Percentiles rank a stretch among this genome's conserved stretches.
Conservation (phyloP, 2,113 vertebrate species). For the Oryzias curvinotus region DNA sequence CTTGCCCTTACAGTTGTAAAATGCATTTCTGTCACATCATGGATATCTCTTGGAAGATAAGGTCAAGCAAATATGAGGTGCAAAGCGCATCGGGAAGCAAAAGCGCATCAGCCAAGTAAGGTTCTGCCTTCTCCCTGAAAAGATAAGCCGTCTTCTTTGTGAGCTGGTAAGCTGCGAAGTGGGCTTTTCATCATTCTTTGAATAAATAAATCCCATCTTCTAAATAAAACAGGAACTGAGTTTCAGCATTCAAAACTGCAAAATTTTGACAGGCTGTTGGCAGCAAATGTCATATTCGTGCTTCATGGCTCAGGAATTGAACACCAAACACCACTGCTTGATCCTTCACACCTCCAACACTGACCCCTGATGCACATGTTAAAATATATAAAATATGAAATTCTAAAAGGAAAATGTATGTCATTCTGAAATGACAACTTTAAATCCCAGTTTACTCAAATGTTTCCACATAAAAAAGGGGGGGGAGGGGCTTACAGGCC, state of each 20-base stretch:
- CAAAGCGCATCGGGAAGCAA: conserved; percentile 63
- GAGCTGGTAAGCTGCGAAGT: conserved; percentile 62
- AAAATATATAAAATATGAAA: too few species aligned
- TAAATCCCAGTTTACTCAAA: too few species aligned
- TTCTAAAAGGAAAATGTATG: too few species aligned
- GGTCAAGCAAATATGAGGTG: conserved; percentile 68
- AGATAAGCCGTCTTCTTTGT: conserved; percentile 70
- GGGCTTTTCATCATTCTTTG: conserved; percentile 60
- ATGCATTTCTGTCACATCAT: conserved; percentile 72
- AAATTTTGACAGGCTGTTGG: conserved; percentile 21
- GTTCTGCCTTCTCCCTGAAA: conserved; percentile 71
- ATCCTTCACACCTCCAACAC: too few species aligned
- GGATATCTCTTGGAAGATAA: conserved; percentile 68
- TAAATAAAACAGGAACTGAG: conserved; percentile 9
- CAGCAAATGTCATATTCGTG: conserved; percentile 4
- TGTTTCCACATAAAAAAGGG: too few species aligned
- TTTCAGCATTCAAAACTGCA: conserved; percentile 6
- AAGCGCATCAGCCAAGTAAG: conserved; percentile 64
- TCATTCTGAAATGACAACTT: too few species aligned
- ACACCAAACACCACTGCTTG: too few species aligned
- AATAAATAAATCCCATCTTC: background rate
- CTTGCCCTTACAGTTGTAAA: conserved; percentile 66
- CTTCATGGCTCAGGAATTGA: too few species aligned
- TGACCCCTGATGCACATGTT: too few species aligned
- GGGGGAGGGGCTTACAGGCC: too few species aligned